These are phyloP conservation scores for Nemotelus pantherinus DNA, from an alignment of 2,888 invertebrate species.

Conservation along the genomic window DNA sequence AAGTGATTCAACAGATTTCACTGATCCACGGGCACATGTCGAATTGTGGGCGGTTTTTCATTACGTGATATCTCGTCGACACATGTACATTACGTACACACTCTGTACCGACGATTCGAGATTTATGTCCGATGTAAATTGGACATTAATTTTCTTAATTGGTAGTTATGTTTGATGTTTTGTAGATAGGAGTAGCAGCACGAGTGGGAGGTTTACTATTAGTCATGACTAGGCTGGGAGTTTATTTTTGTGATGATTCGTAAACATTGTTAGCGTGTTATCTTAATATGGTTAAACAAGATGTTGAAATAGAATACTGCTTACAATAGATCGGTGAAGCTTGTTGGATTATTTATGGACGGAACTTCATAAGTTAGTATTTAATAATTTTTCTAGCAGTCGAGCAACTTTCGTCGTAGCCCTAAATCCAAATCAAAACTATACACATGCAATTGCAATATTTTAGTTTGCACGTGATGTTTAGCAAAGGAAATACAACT, in stretches of 20 bases:
- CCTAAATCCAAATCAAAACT: no score
- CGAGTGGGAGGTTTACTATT: not conserved
- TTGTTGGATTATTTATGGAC: no score
- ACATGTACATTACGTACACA: not conserved
- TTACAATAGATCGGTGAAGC: no score
- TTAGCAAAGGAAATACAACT: no score
- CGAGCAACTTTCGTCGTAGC: no score
- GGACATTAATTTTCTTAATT: constrained; percentile 40
- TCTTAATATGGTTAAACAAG: no score
- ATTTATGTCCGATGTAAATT: constrained; percentile 35
- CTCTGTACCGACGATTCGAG: not conserved
- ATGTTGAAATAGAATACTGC: no score
- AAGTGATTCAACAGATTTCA: constrained; percentile 28
- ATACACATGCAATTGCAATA: no score
- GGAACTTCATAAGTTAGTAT: no score
- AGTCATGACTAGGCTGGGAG: not conserved
- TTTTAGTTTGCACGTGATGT: no score
- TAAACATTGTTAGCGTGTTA: not conserved
- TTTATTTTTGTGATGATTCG: constrained; percentile 6
- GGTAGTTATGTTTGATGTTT: constrained; percentile 15
- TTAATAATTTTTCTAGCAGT: no score
- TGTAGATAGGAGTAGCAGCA: not conserved
- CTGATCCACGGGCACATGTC: constrained; percentile 12
- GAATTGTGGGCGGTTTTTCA: constrained; percentile 28
- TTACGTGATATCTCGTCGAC: constrained; percentile 3